Evolutionary conservation across 1,140 invertebrate species (phyloP).

Genomic region (Scaptomyza graminum): DNA sequence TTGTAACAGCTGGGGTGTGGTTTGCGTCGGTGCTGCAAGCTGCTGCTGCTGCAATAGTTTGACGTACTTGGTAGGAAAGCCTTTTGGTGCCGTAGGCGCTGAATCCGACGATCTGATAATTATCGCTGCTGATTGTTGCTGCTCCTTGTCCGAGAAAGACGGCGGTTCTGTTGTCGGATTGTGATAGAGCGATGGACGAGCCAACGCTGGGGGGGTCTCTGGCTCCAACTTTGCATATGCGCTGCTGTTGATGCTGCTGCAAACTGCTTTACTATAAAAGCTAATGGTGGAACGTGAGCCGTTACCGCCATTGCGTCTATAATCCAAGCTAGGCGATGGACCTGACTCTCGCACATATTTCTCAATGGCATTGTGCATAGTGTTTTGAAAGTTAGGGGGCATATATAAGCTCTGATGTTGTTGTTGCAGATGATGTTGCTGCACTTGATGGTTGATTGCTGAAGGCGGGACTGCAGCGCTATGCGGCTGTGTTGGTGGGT

Average conservation of each 20-base stretch:
- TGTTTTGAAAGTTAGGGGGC: constrained; percentile 70
- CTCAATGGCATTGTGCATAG: constrained; percentile 71
- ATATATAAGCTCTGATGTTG: constrained; percentile 75
- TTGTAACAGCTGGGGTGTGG: neutral
- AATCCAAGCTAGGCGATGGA: constrained; percentile 58
- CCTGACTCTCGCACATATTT: constrained; percentile 64
- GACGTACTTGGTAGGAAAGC: constrained; percentile 71
- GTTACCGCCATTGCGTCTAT: constrained; percentile 5
- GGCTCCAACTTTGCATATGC: constrained; percentile 53
- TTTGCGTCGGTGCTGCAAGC: constrained; percentile 31
- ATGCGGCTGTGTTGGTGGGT: constrained; percentile 37
- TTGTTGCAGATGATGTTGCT: neutral
- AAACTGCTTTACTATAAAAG: constrained; percentile 2
- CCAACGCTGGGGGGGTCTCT: constrained; percentile 39
- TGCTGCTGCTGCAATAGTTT: constrained; percentile 63
- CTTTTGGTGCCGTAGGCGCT: constrained; percentile 54
- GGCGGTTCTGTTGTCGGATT: constrained; percentile 40
- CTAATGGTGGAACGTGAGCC: constrained; percentile 21
- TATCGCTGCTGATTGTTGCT: neutral
- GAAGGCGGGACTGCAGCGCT: constrained; percentile 11
- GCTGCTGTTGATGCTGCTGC: neutral
- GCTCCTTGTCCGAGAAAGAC: constrained; percentile 26
- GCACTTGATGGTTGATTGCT: neutral
- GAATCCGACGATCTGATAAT: constrained; percentile 34
- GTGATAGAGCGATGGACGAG: constrained; percentile 65